Percentiles rank a stretch among this genome's conserved stretches.
These are phyloP conservation scores for Archilochus colubris DNA, from an alignment of 2,113 vertebrate genomes.

Conservation along the genomic window DNA sequence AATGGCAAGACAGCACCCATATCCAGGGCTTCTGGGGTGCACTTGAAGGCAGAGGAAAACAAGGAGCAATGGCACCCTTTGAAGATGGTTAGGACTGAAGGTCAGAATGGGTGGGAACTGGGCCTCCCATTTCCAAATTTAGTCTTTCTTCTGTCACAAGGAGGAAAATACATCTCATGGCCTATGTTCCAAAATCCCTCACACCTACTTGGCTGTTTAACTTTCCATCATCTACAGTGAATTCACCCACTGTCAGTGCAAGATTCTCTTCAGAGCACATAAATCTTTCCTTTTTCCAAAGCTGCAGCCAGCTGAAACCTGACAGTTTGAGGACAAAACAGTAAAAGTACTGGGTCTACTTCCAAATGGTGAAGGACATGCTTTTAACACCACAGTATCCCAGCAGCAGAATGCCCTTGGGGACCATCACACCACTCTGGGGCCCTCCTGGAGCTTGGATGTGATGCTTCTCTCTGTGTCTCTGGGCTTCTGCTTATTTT, in stretches of 20 bases:
- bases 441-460: accelerated
- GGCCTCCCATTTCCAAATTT: background rate
- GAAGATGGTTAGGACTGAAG: accelerated
- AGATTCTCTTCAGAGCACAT: conserved; percentile 29
- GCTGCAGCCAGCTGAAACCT: conserved; percentile 46
- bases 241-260: background rate
- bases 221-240: background rate
- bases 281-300: conserved; percentile 49
- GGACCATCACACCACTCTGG: background rate
- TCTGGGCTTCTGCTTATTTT: background rate
- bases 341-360: conserved; percentile 2
- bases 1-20: accelerated
- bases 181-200: background rate
- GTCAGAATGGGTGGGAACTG: background rate
- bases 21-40: background rate
- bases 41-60: background rate
- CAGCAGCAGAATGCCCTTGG: background rate
- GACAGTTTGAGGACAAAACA: conserved; percentile 62
- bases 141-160: background rate
- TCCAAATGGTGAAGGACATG: background rate
- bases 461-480: background rate
- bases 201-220: background rate
- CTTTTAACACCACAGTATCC: accelerated
- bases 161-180: background rate
- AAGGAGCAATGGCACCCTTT: background rate